Conservation (phyloP, 2,113 vertebrate species). For the Halichoeres trimaculatus region DNA sequence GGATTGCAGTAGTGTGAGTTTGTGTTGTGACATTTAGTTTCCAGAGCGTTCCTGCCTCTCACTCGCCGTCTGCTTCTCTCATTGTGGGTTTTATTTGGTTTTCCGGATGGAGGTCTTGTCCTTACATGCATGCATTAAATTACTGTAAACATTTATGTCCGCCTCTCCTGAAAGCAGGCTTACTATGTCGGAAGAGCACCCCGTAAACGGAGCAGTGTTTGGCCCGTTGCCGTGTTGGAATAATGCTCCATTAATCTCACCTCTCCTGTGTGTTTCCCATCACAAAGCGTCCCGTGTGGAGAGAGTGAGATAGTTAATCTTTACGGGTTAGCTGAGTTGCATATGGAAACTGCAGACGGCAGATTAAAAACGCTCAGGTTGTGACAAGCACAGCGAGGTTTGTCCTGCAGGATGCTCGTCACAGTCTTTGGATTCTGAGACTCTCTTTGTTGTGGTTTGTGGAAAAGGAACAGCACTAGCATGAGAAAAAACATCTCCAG, state of each 20-base stretch:
- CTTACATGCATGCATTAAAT: constrained; percentile 61
- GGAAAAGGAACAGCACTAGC: constrained; percentile 37
- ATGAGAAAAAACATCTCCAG: constrained; percentile 5
- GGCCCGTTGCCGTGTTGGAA: constrained; percentile 54
- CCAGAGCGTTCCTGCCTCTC: background rate
- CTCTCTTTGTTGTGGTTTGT: constrained; percentile 56
- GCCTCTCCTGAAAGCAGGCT: constrained; percentile 45
- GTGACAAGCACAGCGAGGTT: background rate
- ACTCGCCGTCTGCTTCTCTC: constrained; percentile 6
- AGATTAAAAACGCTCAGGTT: background rate
- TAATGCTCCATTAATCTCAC: constrained; percentile 70
- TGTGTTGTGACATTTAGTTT: too few relatives aligned
- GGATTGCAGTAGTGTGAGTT: background rate
- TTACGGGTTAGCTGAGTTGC: constrained; percentile 57
- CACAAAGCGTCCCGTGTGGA: constrained; percentile 56
- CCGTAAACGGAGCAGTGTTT: constrained; percentile 37
- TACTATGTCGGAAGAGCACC: constrained; percentile 41
- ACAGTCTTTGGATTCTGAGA: constrained; percentile 67
- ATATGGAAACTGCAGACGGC: constrained; percentile 63
- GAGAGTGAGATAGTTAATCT: constrained; percentile 65
- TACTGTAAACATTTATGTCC: constrained; percentile 73
- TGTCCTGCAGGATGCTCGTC: constrained; percentile 43
- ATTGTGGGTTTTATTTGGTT: constrained; percentile 22
- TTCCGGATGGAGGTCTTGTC: constrained; percentile 34
- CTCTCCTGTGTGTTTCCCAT: constrained; percentile 69